Evolutionary conservation across 2,797 vertebrate species (phyloP).

Genomic region (Menidia menidia): DNA sequence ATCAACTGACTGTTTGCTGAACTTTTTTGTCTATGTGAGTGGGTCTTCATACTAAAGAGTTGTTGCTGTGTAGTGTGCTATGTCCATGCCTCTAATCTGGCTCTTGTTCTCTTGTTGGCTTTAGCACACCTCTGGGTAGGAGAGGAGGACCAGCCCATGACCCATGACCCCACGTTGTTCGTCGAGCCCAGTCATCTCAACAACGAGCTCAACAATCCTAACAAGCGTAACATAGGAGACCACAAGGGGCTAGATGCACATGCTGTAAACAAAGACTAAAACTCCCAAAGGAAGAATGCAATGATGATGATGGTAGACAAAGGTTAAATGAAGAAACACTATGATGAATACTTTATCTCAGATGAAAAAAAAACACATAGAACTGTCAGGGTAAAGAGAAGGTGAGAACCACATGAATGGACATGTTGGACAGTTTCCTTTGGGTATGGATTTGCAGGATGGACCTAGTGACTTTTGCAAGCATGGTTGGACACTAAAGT

Average conservation of each 20-base stretch:
- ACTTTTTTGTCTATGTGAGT: constrained; percentile 31
- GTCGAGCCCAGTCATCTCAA: constrained; percentile 77
- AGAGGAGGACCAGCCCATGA: constrained; percentile 83
- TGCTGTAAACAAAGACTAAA: constrained; percentile 85
- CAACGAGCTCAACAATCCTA: constrained; percentile 76
- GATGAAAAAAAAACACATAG: constrained; percentile 62
- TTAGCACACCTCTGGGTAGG: constrained; percentile 86
- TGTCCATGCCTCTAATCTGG: constrained; percentile 79
- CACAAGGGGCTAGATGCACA: constrained; percentile 80
- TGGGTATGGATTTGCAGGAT: constrained; percentile 54
- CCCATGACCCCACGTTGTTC: constrained; percentile 79
- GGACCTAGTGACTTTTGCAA: constrained; percentile 73
- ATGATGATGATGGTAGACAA: constrained; percentile 59
- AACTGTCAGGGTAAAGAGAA: constrained; percentile 67
- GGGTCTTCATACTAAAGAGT: constrained; percentile 32
- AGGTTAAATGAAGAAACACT: constrained; percentile 77
- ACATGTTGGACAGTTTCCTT: constrained; percentile 49
- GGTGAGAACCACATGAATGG: constrained; percentile 61
- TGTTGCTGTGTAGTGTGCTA: constrained; percentile 48
- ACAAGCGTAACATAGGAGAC: constrained; percentile 82
- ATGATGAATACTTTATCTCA: constrained; percentile 84
- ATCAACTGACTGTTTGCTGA: constrained; percentile 25
- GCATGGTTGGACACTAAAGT: constrained; percentile 71
- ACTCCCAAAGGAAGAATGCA: constrained; percentile 56
- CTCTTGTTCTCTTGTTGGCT: constrained; percentile 83